Evolutionary conservation across 1,140 invertebrate species (phyloP), one percentile per base, ranked within the genome.

Genomic region (Archivesica marissinica): DNA sequence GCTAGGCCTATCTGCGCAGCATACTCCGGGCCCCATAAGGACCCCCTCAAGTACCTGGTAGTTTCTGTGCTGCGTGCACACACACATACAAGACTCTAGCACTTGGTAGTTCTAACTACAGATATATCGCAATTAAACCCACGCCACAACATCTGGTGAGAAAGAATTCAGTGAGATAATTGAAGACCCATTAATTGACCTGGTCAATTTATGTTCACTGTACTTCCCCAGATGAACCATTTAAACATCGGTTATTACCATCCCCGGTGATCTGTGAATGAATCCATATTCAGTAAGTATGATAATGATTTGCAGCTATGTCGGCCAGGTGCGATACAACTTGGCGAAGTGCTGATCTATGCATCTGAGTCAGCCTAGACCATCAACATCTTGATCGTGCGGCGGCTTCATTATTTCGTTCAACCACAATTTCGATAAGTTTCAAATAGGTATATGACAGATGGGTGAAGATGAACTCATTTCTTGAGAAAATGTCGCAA

Each of bases 401-500:
- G 59, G 38, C 59, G 59, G 38, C 59, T 64, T 64, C 59, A 64
- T 64, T 52, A 52, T 20, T 52, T 52, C 17, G 23, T 52, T 64
- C 33, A 64, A 64, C 59, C 59, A 64, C 38, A n/a, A 52, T 20
- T 52, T 52, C 17, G 23, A n/a, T 64, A 64, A 64, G 38, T 33
- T 25, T 64, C 59, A 64, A 64, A 13, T 15, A 64, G 59, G 38
- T 35, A 64, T 17, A 64, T 64, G 59, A 64, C 59, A 64, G 59
- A 33, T 64, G 59, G 30, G 15, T 64, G 59, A 35, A 64, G 3
- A 64, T 64, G 38, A 64, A 64, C 25, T 35, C 15, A 64, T 64
- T 64, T 64, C 20, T 64, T 64, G 59, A 64, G 59, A 64, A 64
- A n/a, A 35, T 20, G 59, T 64, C 59, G 38, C 59, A 64, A 64